Conservation (phyloP, 37 sponge, comb jelly and placozoan species). For the Halisarca cf. caerulea region DNA sequence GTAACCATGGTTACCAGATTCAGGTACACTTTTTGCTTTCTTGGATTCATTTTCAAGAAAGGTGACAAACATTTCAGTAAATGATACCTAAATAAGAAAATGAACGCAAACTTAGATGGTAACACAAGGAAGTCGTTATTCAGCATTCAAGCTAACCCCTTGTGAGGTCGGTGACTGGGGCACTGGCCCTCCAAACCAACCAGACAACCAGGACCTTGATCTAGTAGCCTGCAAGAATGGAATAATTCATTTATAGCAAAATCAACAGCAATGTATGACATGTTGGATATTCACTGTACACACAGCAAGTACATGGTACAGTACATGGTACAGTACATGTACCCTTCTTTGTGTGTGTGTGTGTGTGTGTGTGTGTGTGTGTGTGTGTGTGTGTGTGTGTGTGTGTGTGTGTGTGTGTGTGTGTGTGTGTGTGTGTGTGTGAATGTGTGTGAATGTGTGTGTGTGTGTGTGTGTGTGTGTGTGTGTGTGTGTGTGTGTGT, state of each 20-base stretch:
- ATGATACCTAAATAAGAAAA: conserved; percentile 18
- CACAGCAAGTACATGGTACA: too few relatives aligned
- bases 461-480: too few relatives aligned
- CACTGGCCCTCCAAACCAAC: conserved; percentile 42
- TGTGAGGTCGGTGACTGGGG: conserved; percentile 9
- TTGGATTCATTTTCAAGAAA: conserved; percentile 75
- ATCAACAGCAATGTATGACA: too few relatives aligned
- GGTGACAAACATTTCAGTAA: conserved; percentile 68
- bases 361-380: too few relatives aligned
- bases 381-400: too few relatives aligned
- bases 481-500: too few relatives aligned
- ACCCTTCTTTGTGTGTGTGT: neutral
- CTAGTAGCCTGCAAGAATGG: neutral
- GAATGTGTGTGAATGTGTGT: too few relatives aligned
- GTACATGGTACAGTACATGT: too few relatives aligned
- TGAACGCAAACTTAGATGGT: neutral
- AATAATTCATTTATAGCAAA: too few relatives aligned
- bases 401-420: too few relatives aligned
- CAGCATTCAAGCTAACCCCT: neutral
- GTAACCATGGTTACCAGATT: conserved; percentile 22
- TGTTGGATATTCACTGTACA: too few relatives aligned
- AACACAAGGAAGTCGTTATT: neutral
- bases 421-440: too few relatives aligned
- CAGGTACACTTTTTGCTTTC: neutral
- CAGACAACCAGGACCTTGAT: conserved; percentile 42